Evolutionary conservation across 2,888 invertebrate genomes (phyloP).

Genomic region (Latrodectus hesperus): DNA sequence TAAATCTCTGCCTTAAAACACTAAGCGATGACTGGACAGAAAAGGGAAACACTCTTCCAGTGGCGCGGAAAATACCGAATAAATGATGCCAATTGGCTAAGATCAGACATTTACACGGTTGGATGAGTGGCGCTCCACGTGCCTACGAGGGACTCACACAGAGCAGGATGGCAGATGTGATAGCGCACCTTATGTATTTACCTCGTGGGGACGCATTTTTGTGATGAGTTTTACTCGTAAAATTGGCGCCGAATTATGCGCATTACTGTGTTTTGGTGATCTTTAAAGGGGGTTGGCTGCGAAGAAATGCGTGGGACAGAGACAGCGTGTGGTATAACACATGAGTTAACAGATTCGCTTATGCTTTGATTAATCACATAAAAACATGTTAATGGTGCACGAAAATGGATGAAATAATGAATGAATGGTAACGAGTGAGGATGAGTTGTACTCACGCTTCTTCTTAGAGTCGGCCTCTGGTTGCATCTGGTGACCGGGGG

Average conservation of each 20-base stretch:
- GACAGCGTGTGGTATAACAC: not conserved
- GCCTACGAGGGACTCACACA: not conserved
- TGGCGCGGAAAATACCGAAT: slow-evolving; percentile 45
- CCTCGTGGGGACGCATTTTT: not conserved
- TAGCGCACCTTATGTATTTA: not conserved
- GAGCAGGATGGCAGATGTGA: not conserved
- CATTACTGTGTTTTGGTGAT: not conserved
- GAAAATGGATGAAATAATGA: too few species aligned
- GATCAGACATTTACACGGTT: slow-evolving; percentile 51
- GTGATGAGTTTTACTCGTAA: not conserved
- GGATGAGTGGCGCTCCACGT: slow-evolving; percentile 7
- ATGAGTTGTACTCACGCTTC: slow-evolving; percentile 47
- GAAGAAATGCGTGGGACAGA: not conserved
- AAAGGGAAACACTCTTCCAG: not conserved
- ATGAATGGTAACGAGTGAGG: too few species aligned
- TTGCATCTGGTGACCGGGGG: slow-evolving; percentile 59
- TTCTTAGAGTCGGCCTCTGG: slow-evolving; percentile 39
- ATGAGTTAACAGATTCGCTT: too few species aligned
- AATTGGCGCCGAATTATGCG: too few species aligned
- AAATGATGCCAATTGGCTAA: slow-evolving; percentile 26
- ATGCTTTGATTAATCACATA: too few species aligned
- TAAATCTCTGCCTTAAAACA: too few species aligned
- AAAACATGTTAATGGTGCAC: too few species aligned
- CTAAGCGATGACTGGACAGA: too few species aligned
- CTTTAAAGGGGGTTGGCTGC: not conserved